These are phyloP conservation scores for Hypanus sabinus DNA, from an alignment of 2,113 vertebrate genomes.

Conservation along the genomic window DNA sequence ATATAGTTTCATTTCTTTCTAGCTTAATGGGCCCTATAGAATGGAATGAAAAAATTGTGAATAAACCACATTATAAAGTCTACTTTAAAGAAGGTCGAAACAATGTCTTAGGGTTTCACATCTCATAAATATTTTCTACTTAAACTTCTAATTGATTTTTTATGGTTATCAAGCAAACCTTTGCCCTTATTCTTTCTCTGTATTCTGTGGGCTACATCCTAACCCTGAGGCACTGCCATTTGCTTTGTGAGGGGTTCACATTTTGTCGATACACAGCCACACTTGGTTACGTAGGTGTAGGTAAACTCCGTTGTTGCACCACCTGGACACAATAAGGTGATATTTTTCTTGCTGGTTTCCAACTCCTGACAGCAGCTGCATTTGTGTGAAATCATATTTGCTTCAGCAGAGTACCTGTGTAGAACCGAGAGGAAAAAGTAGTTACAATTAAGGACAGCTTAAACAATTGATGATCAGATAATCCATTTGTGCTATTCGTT, in stretches of 20 bases:
- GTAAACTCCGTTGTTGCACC: slow-evolving; percentile 52
- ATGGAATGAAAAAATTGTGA: neutral
- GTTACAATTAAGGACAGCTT: neutral
- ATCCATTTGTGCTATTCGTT: neutral
- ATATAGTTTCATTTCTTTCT: neutral
- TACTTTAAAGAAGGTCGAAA: neutral
- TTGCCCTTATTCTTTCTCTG: neutral
- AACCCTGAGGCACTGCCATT: neutral
- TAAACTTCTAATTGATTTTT: neutral
- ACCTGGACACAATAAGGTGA: slow-evolving; percentile 59
- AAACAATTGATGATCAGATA: neutral
- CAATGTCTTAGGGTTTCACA: neutral
- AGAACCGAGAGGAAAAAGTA: neutral
- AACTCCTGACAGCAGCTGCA: slow-evolving; percentile 76
- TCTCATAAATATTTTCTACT: neutral
- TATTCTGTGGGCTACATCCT: neutral
- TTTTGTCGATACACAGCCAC: slow-evolving; percentile 50
- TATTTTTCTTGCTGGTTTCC: slow-evolving; percentile 48
- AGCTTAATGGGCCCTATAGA: neutral
- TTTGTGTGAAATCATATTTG: slow-evolving; percentile 52
- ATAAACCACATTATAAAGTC: neutral
- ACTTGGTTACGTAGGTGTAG: slow-evolving; percentile 59
- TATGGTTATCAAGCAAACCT: neutral
- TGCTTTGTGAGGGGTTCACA: slow-evolving; percentile 7
- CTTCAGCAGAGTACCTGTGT: slow-evolving; percentile 68